A percentile compares a stretch with the other conserved stretches of the same genome.
Evolutionary conservation across 2,888 invertebrate genomes (phyloP).

Genomic region (Glyphotaelius pellucidus): DNA sequence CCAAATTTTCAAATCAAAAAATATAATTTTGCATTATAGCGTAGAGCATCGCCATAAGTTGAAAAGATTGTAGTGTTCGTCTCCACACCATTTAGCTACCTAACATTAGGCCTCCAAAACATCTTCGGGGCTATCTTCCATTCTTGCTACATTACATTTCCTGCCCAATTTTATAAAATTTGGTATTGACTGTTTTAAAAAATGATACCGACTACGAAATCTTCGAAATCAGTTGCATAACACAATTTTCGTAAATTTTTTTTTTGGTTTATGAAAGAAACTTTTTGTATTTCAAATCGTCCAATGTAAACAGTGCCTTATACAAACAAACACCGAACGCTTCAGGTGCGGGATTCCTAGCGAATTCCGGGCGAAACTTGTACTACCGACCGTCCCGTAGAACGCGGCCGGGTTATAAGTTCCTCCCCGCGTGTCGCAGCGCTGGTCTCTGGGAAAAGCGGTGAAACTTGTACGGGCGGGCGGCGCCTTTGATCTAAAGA

Average conservation of each 20-base stretch:
- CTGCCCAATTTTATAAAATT: too few relatives aligned
- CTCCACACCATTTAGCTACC: too few relatives aligned
- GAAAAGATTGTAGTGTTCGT: too few relatives aligned
- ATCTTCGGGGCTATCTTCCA: too few relatives aligned
- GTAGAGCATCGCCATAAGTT: too few relatives aligned
- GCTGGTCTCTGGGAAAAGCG: conserved; percentile 11
- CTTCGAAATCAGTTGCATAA: not conserved
- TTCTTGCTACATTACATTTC: too few relatives aligned
- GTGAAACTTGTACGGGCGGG: conserved; percentile 35
- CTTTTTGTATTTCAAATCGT: not conserved
- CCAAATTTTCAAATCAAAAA: too few relatives aligned
- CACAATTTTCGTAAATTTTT: not conserved
- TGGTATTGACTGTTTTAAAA: too few relatives aligned
- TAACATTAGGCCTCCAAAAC: too few relatives aligned
- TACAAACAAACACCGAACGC: not conserved
- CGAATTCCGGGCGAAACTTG: conserved; percentile 53
- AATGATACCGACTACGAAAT: not conserved
- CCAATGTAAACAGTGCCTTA: not conserved
- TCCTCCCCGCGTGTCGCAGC: conserved; percentile 1
- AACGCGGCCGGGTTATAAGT: conserved; percentile 26
- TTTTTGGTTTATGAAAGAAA: not conserved
- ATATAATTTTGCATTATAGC: too few relatives aligned
- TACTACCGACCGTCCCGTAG: conserved; percentile 24
- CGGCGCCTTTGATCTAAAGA: conserved; percentile 60
- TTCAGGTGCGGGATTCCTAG: conserved; percentile 39